A percentile compares a stretch with the other conserved stretches of the same genome.
phyloP scores from a whole-genome alignment of 1,140 invertebrate species.

The Hypsibius dujardini region DNA sequence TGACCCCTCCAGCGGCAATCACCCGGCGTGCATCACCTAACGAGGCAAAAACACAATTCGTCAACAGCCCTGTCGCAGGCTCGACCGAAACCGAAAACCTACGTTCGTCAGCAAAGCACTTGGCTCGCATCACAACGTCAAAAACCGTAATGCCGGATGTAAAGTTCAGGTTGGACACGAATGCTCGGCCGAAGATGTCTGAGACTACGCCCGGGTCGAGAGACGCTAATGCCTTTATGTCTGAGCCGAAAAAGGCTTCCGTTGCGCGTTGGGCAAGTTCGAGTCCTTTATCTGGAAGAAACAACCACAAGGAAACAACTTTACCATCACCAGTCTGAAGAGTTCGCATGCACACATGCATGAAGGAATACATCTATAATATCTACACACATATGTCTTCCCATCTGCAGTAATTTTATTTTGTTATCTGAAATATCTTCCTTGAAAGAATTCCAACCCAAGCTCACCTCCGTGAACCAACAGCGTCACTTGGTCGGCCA shows the following conservation, averaged over 20 bases:
- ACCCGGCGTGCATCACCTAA: constrained; percentile 61
- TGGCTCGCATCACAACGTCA: constrained; percentile 58
- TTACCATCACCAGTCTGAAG: not conserved
- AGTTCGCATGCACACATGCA: too few species aligned
- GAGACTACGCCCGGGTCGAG: constrained; percentile 47
- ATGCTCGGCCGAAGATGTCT: constrained; percentile 50
- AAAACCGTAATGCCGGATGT: constrained; percentile 54
- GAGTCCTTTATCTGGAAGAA: constrained; percentile 48
- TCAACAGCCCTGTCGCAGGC: too few species aligned
- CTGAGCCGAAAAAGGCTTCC: constrained; percentile 53
- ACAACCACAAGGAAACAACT: not conserved
- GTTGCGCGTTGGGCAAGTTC: constrained; percentile 45
- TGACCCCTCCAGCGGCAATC: constrained; percentile 68
- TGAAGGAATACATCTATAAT: too few species aligned
- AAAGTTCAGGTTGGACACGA: constrained; percentile 43
- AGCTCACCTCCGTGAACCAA: constrained; percentile 69
- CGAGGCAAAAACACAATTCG: not conserved
- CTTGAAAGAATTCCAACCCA: not conserved
- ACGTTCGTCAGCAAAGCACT: constrained; percentile 59
- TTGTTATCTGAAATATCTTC: too few species aligned
- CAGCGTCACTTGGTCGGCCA: constrained; percentile 63
- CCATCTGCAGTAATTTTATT: too few species aligned
- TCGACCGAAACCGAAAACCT: constrained; percentile 28
- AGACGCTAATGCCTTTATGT: constrained; percentile 46
- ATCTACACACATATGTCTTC: too few species aligned